Evolutionary conservation across 2,888 invertebrate genomes (phyloP), one percentile per base, ranked within the genome.

Genomic region (Hololepta plana): DNA sequence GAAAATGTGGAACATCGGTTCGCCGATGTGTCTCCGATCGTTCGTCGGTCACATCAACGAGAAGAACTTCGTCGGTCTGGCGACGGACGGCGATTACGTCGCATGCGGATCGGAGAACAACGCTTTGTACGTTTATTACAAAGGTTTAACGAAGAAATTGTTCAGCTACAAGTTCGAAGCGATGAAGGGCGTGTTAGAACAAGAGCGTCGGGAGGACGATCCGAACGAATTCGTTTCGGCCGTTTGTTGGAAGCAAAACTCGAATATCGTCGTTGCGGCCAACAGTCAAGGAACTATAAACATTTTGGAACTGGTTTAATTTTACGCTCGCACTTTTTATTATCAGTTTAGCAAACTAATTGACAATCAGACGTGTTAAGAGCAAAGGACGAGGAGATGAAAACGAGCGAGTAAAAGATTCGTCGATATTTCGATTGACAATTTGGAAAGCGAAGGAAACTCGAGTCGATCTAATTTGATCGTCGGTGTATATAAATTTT

Each of bases 71-170:
- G 90, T 93, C 3, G 91, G 91, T 0, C 57, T 93, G 24, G 85
- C 90, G 1, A 87, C 88, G 0, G 84, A 90, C 47, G 84, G 82
- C 2, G 74, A 87, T 55, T 91, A 88, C 51, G 72, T 93, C 14
- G 87, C 88, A 1, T 91, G 90, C 55, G 91, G 91, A 28, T 90
- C 88, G 3, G 91, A 93, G 57, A 90, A 90, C 49, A 93, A 93
- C 54, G 75, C 87, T 1, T 60, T 91, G 4, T 91, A 84, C 49
- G 68, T 93, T 25, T 93, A 91, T 58, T 90, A 88, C 55, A 77
- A 84, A 46, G 85, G 84, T 1, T 57, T 93, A 31, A 75, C 84
- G 14, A 77, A 84, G 44, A 87, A 84, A 38, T 55, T 91, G 41
- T 72, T 90, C 39, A 75, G 72, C 28, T 85, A 81, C 53, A 74